These are phyloP conservation scores for Rutpela maculata DNA, from an alignment of 2,888 invertebrate species.

Conservation along the genomic window DNA sequence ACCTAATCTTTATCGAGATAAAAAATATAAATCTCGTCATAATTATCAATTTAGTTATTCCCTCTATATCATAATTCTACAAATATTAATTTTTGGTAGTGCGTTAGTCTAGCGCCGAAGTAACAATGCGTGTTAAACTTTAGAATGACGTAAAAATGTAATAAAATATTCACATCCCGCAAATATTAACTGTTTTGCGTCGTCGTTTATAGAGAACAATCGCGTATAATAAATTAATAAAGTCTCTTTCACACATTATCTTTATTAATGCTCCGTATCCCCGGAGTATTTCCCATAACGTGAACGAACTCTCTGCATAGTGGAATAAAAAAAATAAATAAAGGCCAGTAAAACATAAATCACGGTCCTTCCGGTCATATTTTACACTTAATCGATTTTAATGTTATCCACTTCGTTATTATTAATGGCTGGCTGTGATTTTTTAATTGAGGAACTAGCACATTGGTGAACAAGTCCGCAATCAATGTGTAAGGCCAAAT, in stretches of 20 bases:
- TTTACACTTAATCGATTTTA: background rate
- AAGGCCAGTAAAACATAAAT: constrained; percentile 38
- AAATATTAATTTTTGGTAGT: too few species aligned
- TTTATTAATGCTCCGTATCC: constrained; percentile 12
- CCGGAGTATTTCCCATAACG: constrained; percentile 9
- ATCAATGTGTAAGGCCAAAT: background rate
- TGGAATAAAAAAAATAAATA: background rate
- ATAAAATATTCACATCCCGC: background rate
- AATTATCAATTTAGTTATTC: too few species aligned
- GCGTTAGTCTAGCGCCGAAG: too few species aligned
- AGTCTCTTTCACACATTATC: constrained; percentile 13
- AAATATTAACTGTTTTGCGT: background rate
- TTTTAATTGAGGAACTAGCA: constrained; percentile 29
- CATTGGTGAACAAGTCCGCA: background rate
- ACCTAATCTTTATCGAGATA: too few species aligned
- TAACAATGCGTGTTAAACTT: background rate
- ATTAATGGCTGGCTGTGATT: constrained; percentile 22
- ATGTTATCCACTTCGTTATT: constrained; percentile 1
- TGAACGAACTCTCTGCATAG: constrained; percentile 13
- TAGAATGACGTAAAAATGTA: background rate
- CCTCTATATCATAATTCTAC: too few species aligned
- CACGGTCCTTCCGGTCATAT: constrained; percentile 35
- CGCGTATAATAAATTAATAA: background rate
- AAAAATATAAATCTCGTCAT: too few species aligned
- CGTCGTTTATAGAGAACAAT: background rate